phyloP scores from a whole-genome alignment of 1,140 invertebrate genomes.

The Meloidogyne floridensis region DNA sequence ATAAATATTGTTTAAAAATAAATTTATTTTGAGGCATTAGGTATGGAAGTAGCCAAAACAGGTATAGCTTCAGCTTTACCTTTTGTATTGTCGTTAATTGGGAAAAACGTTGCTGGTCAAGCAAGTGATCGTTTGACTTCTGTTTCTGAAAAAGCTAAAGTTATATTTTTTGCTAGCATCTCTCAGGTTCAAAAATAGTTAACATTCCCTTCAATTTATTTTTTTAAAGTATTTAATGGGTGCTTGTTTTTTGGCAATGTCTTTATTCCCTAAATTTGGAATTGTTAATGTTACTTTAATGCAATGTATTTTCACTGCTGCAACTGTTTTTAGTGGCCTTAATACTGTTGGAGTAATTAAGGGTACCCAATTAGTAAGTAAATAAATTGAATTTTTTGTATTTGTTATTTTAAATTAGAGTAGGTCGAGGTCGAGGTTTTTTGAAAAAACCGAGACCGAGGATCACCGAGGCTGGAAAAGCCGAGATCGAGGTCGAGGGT shows the following conservation, averaged over 20 bases:
- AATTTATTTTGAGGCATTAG: conserved; percentile 18
- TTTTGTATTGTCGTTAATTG: conserved; percentile 26
- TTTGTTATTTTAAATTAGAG: too few species aligned
- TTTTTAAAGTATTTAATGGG: conserved; percentile 20
- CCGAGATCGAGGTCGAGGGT: too few species aligned
- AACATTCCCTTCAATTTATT: not conserved
- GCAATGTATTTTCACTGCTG: conserved; percentile 21
- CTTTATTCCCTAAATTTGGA: conserved; percentile 17
- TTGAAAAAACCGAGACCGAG: too few species aligned
- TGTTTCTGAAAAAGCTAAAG: conserved; percentile 10
- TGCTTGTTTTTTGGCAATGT: conserved; percentile 5
- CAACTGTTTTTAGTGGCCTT: conserved; percentile 19
- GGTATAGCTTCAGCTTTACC: conserved; percentile 38
- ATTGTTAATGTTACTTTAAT: not conserved
- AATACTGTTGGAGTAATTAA: conserved; percentile 24
- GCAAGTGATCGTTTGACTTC: conserved; percentile 22
- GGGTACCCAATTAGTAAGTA: conserved; percentile 14
- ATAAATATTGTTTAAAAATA: not conserved
- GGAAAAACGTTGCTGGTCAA: conserved; percentile 26
- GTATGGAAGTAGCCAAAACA: conserved; percentile 29
- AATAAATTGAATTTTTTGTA: not conserved
- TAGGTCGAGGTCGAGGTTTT: too few species aligned
- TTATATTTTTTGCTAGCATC: conserved; percentile 29
- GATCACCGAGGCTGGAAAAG: too few species aligned
- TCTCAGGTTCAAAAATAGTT: conserved; percentile 22